Evolutionary conservation across 2,797 vertebrate genomes (phyloP), one percentile per base, ranked within the genome.

Genomic region (Denticeps clupeoides): DNA sequence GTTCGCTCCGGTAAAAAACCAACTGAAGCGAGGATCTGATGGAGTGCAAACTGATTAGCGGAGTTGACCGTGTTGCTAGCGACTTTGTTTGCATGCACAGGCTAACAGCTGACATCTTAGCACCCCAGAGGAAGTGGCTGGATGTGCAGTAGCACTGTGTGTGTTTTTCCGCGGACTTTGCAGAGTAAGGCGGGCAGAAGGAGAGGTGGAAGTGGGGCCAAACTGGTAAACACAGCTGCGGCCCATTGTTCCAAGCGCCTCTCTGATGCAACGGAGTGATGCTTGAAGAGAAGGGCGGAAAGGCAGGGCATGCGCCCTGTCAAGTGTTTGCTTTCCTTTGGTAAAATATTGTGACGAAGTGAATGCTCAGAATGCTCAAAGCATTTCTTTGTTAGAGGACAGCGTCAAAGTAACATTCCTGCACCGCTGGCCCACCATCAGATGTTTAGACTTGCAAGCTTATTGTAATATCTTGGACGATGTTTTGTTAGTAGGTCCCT

Each of bases 141-240:
- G 5, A 25, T 29, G 43, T 2, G 18, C 42, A 6, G 12, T 41
- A 31, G 3, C 15, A 49, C 21, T 45, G 19, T 46, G n/a, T n/a
- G 35, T 56, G 27, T 51, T 53, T 59, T 53, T 51, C 27, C 41
- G 42, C 25, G 38, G 13, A 15, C 12, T 42, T 51, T 37, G 26
- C 37, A 55, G 56, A 57, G 55, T 38, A 44, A 28, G 32, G 44
- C 28, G 33, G 19, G 21, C 26, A 45, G 46, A 53, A 44, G 51
- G 43, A 47, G 52, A 26, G 53, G 51, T 42, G 43, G 45, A 64
- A 60, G 41, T 19, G 31, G 11, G 42, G 27, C 46, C 38, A 47
- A 38, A 45, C 40, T 49, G 53, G 58, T 59, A 63, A 61, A 64
- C 62, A 62, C 65, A 68, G 54, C 65, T 62, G 56, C 41, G 42